These are phyloP conservation scores for Helarctos malayanus DNA, from an alignment of 2,797 vertebrate genomes.

Conservation along the genomic window DNA sequence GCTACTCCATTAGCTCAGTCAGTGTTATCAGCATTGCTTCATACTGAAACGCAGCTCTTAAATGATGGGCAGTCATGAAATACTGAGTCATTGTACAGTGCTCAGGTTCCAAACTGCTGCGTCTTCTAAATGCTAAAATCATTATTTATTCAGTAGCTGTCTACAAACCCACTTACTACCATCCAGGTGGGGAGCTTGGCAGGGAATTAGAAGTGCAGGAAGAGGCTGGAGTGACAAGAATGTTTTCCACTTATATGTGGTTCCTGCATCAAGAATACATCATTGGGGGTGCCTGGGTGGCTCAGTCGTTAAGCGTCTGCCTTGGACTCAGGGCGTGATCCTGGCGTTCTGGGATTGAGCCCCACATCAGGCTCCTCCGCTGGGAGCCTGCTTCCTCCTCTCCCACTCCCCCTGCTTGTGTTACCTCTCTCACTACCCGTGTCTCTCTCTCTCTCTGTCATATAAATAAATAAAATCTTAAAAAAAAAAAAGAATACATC, in stretches of 20 bases:
- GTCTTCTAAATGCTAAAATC: not conserved
- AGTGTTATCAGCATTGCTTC: not conserved
- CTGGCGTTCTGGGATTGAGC: too few relatives aligned
- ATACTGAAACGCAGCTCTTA: not conserved
- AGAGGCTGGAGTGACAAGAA: not conserved
- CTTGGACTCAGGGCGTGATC: too few relatives aligned
- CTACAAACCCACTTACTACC: not conserved
- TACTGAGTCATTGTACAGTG: not conserved
- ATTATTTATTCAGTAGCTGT: slow-evolving; percentile 32
- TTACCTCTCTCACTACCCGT: too few relatives aligned
- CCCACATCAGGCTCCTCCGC: too few relatives aligned
- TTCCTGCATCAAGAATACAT: not conserved
- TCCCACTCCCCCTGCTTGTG: too few relatives aligned
- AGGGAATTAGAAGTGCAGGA: not conserved
- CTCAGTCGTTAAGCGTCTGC: too few relatives aligned
- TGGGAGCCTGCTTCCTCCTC: too few relatives aligned
- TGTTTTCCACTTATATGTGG: not conserved
- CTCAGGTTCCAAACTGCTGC: slow-evolving; percentile 37
- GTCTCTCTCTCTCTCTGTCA: too few relatives aligned
- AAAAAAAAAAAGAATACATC: too few relatives aligned
- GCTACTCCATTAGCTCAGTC: not conserved
- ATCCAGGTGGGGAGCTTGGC: not conserved
- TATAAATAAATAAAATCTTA: too few relatives aligned
- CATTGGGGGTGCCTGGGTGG: not conserved
- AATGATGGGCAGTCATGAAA: slow-evolving; percentile 18